These are phyloP conservation scores for Eupelmus urozonus DNA, from an alignment of 2,888 invertebrate genomes.

Conservation along the genomic window DNA sequence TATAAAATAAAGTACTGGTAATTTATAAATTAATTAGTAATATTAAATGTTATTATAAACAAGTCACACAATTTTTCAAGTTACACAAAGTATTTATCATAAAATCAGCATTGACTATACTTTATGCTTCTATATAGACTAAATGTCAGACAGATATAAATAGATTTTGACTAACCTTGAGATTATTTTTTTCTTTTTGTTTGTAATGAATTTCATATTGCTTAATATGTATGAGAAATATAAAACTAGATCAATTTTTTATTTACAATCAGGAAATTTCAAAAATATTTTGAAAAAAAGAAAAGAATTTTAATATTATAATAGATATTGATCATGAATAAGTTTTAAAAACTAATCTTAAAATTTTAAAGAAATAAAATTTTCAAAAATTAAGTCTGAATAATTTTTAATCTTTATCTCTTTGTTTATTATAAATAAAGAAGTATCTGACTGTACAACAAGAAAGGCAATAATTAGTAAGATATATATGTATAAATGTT, in stretches of 20 bases:
- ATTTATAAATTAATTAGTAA: not conserved
- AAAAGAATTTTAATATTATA: too few species aligned
- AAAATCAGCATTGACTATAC: slow-evolving; percentile 11
- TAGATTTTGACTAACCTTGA: slow-evolving; percentile 30
- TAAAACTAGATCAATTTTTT: not conserved
- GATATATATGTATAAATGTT: slow-evolving; percentile 7
- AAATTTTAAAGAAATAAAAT: slow-evolving; percentile 4
- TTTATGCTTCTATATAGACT: slow-evolving; percentile 8
- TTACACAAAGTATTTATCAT: not conserved
- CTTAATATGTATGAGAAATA: slow-evolving; percentile 1
- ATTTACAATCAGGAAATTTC: not conserved
- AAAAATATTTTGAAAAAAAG: too few species aligned
- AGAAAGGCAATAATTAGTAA: slow-evolving; percentile 40
- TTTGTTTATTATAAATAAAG: slow-evolving; percentile 21
- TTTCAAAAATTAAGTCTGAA: slow-evolving; percentile 22
- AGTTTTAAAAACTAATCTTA: not conserved
- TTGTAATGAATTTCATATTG: not conserved
- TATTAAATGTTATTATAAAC: not conserved
- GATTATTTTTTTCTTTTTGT: not conserved
- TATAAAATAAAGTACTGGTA: not conserved
- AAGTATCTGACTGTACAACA: slow-evolving; percentile 20
- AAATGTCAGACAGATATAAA: slow-evolving; percentile 25
- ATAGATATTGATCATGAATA: too few species aligned
- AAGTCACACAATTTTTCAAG: not conserved
- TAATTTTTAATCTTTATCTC: slow-evolving; percentile 8